Evolutionary conservation across 2,888 invertebrate genomes (phyloP), one percentile per base, ranked within the genome.

Genomic region (Loripinus fragilis): DNA sequence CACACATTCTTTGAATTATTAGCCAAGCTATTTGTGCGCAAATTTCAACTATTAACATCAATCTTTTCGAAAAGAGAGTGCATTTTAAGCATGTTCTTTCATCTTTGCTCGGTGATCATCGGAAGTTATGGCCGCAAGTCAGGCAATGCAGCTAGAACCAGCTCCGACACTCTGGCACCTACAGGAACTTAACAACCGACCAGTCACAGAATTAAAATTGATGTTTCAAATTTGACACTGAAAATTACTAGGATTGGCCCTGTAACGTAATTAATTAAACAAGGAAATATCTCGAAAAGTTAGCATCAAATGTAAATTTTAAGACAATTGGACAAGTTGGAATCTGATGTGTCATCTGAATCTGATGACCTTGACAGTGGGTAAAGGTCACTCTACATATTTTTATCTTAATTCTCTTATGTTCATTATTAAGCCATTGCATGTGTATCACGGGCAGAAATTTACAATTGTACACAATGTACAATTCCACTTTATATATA

Each of bases 71-170:
- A 33, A 41, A 60, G 66, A 71, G 50, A 79, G 60, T 76, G 69
- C 64, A 69, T 35, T 52, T 48, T 72, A 65, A 73, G 55, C 79
- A 73, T 76, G 72, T 72, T 72, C 72, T 69, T 71, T 73, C 66
- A 73, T 23, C 75, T 70, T 80, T 52, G 65, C 76, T 76, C 65
- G 72, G 45, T 73, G 50, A 10, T 65, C 50, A 41, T 17, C 7
- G 25, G 33, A 72, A 75, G 52, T 75, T 76, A 80, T 72, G 66
- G 45, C 28, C 48, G 33, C 38, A 35, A 64, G 73, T 80, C 79
- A 80, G 64, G 79, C 79, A 70, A 80, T 60, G 60, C 33, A 60
- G 60, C 33, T 8, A 8, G 17, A 60, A 33, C 33, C 17, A n/a
- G 2, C 60, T 33, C 33, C 60, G 60, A 60, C 60, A 17, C 20